phyloP scores from a whole-genome alignment of 2,888 invertebrate species.

The Galerucella pusilla region DNA sequence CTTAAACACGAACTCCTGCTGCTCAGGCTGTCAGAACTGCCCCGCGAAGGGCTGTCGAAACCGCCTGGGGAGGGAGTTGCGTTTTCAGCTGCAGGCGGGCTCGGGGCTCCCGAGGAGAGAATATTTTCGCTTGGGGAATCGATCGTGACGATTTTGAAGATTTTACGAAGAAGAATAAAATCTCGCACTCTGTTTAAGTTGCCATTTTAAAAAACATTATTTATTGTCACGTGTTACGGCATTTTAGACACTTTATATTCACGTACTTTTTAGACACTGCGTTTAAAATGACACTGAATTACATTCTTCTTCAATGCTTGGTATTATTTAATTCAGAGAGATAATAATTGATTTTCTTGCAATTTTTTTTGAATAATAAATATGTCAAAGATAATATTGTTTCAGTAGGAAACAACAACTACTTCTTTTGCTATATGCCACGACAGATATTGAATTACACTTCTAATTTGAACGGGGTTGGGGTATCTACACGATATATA shows the following conservation, averaged over 20 bases:
- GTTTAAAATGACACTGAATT: too few species aligned
- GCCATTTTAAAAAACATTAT: neutral
- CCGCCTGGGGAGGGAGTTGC: slow-evolving; percentile 8
- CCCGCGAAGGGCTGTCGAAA: slow-evolving; percentile 33
- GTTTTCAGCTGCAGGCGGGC: slow-evolving; percentile 6
- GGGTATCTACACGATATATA: too few species aligned
- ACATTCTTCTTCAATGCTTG: too few species aligned
- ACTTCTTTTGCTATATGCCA: too few species aligned
- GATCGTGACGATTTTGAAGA: slow-evolving; percentile 5
- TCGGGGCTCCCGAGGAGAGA: slow-evolving; percentile 9
- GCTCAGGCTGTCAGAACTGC: slow-evolving; percentile 44
- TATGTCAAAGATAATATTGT: too few species aligned
- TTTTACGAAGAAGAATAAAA: neutral
- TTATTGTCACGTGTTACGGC: neutral
- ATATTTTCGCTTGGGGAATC: neutral
- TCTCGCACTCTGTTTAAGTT: neutral
- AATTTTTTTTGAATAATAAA: too few species aligned
- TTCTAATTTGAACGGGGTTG: too few species aligned
- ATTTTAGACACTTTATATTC: neutral
- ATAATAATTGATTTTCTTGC: too few species aligned
- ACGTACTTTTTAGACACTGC: too few species aligned
- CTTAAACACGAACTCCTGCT: slow-evolving; percentile 54
- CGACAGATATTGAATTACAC: too few species aligned
- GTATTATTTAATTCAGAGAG: too few species aligned
- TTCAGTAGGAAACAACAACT: too few species aligned